Percentiles rank a stretch among this genome's conserved stretches.
These are phyloP conservation scores for Hypotaenidia okinawae DNA, from an alignment of 2,797 vertebrate species.

Conservation along the genomic window DNA sequence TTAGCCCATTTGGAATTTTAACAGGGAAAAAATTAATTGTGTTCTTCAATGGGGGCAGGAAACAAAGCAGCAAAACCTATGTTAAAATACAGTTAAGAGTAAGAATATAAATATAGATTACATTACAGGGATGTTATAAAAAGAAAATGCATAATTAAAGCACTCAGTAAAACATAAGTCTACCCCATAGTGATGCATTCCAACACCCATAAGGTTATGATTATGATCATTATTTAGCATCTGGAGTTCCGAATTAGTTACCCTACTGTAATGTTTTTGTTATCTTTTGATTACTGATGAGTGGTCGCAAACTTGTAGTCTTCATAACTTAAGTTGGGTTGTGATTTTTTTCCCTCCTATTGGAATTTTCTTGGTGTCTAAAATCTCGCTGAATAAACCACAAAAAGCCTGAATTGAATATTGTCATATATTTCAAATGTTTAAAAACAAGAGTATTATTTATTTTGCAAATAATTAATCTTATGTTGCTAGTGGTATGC, in stretches of 20 bases:
- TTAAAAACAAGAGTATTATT: not conserved
- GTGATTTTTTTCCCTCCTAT: not conserved
- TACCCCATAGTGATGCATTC: not conserved
- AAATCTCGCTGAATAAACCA: not conserved
- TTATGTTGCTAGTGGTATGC: not conserved
- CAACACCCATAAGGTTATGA: not conserved
- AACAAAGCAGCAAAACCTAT: slow-evolving; percentile 5
- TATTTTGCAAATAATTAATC: not conserved
- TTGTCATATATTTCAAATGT: not conserved
- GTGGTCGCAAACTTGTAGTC: not conserved
- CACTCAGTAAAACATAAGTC: slow-evolving; percentile 1
- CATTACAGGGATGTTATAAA: slow-evolving; percentile 33
- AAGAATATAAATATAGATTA: not conserved
- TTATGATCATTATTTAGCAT: slow-evolving; percentile 23
- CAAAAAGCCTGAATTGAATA: not conserved
- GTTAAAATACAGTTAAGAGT: not conserved
- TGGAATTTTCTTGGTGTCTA: not conserved
- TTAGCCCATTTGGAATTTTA: slow-evolving; percentile 55
- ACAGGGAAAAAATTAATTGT: not conserved
- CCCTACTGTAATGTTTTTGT: not conserved
- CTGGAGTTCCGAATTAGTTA: slow-evolving; percentile 3
- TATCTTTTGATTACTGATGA: slow-evolving; percentile 7
- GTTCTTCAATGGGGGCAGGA: not conserved
- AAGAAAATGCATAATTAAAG: slow-evolving; percentile 41
- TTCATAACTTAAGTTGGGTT: not conserved